Base-by-base conservation (phyloP, 1,140 invertebrate genomes). In the Philopotamus ludificatus region DNA sequence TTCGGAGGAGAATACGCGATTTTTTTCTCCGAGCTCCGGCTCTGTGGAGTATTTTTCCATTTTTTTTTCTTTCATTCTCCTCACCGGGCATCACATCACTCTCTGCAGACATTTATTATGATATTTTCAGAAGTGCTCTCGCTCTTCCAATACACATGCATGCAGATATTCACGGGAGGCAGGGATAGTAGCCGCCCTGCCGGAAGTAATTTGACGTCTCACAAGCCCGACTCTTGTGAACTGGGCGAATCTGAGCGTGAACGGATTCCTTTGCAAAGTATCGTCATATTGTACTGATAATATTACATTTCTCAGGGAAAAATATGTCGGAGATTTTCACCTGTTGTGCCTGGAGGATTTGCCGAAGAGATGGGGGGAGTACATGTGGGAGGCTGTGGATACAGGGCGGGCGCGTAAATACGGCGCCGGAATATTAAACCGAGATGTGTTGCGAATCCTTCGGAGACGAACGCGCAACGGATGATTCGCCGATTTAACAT, bases 281-380 rank as follows among this genome's bases (percentile, higher is more conserved):
- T 57, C 54, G 39, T 28, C 54, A 55, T 55, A 65, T 65, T 65
- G 61, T 63, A 41, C 50, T 25, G 61, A 51, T 53, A 53, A 63
- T 63, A 63, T 63, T 63, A 63, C 61, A 63, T 63, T 63, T 63
- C 51, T 41, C 23, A 28, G 54, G 23, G 50, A 49, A 63, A 63
- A 54, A 63, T 63, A 51, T 63, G 47, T 26, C 22, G 22, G 44
- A 60, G 45, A 60, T 60, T 50, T 60, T 47, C 42, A 60, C 58
- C 42, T 50, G 58, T 50, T 57, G 54, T 57, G 54, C 12, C 1
- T 3, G 25, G 12, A 34, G 28, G 28, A 34, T 34, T 34, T 34
- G 28, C 12, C n/a, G n/a, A n/a, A n/a, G n/a, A n/a, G n/a, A n/a
- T n/a, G n/a, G n/a, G 12, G 28, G 28, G 28, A 12, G 28, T 34